phyloP scores from a whole-genome alignment of 2,888 invertebrate species.

The Osmoderma eremita region DNA sequence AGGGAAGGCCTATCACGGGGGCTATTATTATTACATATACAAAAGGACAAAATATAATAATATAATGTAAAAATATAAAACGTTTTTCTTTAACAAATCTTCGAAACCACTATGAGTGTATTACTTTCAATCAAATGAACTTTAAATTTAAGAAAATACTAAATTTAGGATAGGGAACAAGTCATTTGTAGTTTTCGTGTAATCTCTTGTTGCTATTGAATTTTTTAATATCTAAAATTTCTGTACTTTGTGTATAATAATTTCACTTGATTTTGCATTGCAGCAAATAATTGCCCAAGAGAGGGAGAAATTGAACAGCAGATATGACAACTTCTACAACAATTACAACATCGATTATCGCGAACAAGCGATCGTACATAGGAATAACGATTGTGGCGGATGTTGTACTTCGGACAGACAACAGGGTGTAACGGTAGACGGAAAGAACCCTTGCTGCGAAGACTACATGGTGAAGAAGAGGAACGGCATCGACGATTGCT shows the following conservation, averaged over 20 bases:
- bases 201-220: background rate
- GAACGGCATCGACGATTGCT: background rate
- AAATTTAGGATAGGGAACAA: no score
- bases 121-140: no score
- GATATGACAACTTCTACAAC: constrained; percentile 59
- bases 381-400: background rate
- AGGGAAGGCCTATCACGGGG: no score
- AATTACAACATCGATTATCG: constrained; percentile 57
- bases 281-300: constrained; percentile 29
- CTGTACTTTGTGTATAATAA: no score
- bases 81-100: no score
- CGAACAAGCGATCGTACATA: constrained; percentile 28
- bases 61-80: no score
- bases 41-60: no score
- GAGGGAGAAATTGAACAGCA: constrained; percentile 40
- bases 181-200: no score
- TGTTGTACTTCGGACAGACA: constrained; percentile 7
- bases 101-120: no score
- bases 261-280: constrained; percentile 8
- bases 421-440: constrained; percentile 52
- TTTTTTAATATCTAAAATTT: constrained; percentile 2
- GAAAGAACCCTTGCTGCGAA: constrained; percentile 53
- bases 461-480: constrained; percentile 49
- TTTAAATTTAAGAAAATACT: no score
- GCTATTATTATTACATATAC: no score